phyloP scores from a whole-genome alignment of 1,140 invertebrate genomes.

The Lamellibrachia luymesi region DNA sequence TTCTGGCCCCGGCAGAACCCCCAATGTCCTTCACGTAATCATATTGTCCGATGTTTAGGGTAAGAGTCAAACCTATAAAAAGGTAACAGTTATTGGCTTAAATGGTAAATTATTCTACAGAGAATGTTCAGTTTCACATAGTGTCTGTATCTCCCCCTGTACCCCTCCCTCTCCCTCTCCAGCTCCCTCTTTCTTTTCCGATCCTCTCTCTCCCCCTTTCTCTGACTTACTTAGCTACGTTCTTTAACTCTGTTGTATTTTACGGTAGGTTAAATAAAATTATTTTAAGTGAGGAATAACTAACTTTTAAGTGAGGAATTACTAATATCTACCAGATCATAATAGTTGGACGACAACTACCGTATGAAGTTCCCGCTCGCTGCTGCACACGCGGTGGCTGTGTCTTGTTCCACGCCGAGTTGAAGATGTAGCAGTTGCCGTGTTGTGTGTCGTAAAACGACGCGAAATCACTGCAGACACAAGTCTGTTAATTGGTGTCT shows the following conservation, averaged over 20 bases:
- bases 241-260: too few species aligned
- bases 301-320: too few species aligned
- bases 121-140: too few species aligned
- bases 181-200: too few species aligned
- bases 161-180: too few species aligned
- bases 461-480: background rate
- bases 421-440: background rate
- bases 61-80: conserved; percentile 17
- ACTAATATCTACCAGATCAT: too few species aligned
- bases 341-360: background rate
- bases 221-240: too few species aligned
- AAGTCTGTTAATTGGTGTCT: background rate
- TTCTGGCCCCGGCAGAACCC: conserved; percentile 6
- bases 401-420: background rate
- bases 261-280: too few species aligned
- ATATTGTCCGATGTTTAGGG: conserved; percentile 2
- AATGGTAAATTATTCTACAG: background rate
- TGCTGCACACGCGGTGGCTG: background rate
- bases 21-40: conserved; percentile 13
- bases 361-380: background rate
- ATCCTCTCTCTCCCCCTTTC: too few species aligned
- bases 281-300: too few species aligned
- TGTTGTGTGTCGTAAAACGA: background rate
- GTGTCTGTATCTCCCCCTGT: too few species aligned
- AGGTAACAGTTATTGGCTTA: too few species aligned